Percentiles rank a stretch among this genome's conserved stretches.
These are phyloP conservation scores for Zele albiditarsus DNA, from an alignment of 2,888 invertebrate species.

Conservation along the genomic window DNA sequence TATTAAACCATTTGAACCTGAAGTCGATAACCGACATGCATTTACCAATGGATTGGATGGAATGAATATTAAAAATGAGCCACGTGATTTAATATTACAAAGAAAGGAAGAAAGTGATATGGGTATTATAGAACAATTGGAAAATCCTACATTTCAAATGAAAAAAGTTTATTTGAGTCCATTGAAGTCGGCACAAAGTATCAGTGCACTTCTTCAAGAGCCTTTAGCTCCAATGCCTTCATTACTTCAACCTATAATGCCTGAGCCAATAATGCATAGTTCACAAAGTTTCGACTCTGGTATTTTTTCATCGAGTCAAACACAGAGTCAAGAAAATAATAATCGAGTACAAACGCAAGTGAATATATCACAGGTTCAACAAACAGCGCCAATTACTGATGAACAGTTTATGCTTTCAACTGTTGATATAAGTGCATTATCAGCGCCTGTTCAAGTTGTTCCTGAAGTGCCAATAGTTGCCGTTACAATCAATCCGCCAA, in stretches of 20 bases:
- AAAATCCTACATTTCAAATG: constrained; percentile 28
- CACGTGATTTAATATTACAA: neutral
- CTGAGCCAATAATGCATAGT: neutral
- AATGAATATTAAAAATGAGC: constrained; percentile 30
- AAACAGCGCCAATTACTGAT: constrained; percentile 4
- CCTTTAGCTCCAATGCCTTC: constrained; percentile 66
- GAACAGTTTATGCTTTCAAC: constrained; percentile 57
- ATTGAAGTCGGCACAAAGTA: constrained; percentile 66
- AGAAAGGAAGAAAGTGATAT: neutral
- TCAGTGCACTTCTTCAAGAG: constrained; percentile 68
- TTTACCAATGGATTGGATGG: constrained; percentile 63
- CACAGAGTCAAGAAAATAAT: constrained; percentile 39
- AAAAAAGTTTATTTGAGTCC: constrained; percentile 62
- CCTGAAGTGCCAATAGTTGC: constrained; percentile 50
- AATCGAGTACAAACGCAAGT: constrained; percentile 33
- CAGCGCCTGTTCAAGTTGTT: constrained; percentile 53
- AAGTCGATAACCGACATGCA: constrained; percentile 56
- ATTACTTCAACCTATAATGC: constrained; percentile 53
- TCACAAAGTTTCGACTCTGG: constrained; percentile 18
- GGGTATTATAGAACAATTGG: constrained; percentile 12
- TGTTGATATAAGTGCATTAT: constrained; percentile 63
- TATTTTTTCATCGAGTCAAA: constrained; percentile 7
- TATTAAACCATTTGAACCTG: constrained; percentile 65
- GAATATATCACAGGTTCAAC: constrained; percentile 41
- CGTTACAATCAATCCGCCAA: constrained; percentile 30